Percentiles rank a stretch among this genome's conserved stretches.
Evolutionary conservation across 2,113 vertebrate species (phyloP).

Genomic region (Morone chrysops): DNA sequence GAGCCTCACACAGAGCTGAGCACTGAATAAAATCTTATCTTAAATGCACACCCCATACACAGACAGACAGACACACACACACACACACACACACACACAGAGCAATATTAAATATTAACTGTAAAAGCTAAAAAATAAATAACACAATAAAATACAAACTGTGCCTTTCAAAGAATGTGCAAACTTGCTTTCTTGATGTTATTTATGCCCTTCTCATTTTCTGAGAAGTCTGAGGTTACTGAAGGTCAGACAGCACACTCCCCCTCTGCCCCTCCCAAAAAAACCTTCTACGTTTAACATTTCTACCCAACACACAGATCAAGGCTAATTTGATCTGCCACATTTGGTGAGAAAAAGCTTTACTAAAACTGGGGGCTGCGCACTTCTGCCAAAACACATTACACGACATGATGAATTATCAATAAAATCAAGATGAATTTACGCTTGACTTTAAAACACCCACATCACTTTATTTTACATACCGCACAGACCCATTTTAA

Average conservation of each 20-base stretch:
- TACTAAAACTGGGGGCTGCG: slow-evolving; percentile 25
- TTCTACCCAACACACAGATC: slow-evolving; percentile 42
- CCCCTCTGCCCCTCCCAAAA: not conserved
- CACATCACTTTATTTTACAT: slow-evolving; percentile 65
- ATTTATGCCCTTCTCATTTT: slow-evolving; percentile 35
- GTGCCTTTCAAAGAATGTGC: slow-evolving; percentile 12
- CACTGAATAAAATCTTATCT: slow-evolving; percentile 27
- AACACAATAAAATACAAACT: slow-evolving; percentile 24
- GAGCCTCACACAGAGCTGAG: slow-evolving; percentile 30
- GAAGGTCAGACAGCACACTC: slow-evolving; percentile 43
- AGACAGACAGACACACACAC: not conserved
- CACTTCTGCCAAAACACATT: slow-evolving; percentile 66
- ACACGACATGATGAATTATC: slow-evolving; percentile 66
- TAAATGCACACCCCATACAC: slow-evolving; percentile 10
- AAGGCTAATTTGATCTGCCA: slow-evolving; percentile 67
- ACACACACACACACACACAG: not conserved
- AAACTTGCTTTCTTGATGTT: slow-evolving; percentile 12
- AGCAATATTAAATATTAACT: not conserved
- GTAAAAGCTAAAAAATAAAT: slow-evolving; percentile 22
- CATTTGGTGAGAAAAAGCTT: slow-evolving; percentile 60
- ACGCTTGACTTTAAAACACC: slow-evolving; percentile 55
- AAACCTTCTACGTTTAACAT: slow-evolving; percentile 16
- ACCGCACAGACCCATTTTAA: slow-evolving; percentile 63
- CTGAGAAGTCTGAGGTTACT: slow-evolving; percentile 23
- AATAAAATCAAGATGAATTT: slow-evolving; percentile 72